Conservation (phyloP, 2,113 vertebrate genomes). For the Anguilla rostrata region DNA sequence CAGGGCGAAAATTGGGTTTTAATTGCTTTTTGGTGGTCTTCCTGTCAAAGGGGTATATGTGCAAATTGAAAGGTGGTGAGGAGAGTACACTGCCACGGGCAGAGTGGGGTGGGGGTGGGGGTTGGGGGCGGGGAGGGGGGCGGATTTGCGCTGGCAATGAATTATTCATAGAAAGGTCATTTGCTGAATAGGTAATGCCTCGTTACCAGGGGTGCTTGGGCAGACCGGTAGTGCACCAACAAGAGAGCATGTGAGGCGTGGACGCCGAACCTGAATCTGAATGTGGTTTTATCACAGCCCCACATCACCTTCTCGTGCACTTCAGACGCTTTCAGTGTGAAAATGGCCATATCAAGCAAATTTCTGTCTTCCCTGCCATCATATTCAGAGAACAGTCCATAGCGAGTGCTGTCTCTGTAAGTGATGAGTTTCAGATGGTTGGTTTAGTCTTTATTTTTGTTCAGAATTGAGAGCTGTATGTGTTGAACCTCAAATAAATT, state of each 20-base stretch:
- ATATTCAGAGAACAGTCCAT: too few relatives aligned
- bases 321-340: too few relatives aligned
- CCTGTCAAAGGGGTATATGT: slow-evolving; percentile 14
- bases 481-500: background rate
- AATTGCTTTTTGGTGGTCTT: slow-evolving; percentile 26
- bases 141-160: slow-evolving; percentile 20
- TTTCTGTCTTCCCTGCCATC: background rate
- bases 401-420: background rate
- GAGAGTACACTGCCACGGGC: background rate
- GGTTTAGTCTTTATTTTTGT: background rate
- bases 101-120: background rate
- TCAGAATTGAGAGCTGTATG: background rate
- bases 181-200: slow-evolving; percentile 42
- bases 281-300: slow-evolving; percentile 28
- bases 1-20: slow-evolving; percentile 31
- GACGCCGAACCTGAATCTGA: slow-evolving; percentile 22
- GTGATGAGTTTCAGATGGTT: background rate
- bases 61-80: slow-evolving; percentile 20
- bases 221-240: slow-evolving; percentile 16
- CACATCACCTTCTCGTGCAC: background rate
- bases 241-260: slow-evolving; percentile 36
- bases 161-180: slow-evolving; percentile 55
- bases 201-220: slow-evolving; percentile 37
- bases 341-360: background rate
- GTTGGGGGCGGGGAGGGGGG: background rate